Base-by-base conservation (phyloP, 2,113 vertebrate species). In the Struthidea cinerea region DNA sequence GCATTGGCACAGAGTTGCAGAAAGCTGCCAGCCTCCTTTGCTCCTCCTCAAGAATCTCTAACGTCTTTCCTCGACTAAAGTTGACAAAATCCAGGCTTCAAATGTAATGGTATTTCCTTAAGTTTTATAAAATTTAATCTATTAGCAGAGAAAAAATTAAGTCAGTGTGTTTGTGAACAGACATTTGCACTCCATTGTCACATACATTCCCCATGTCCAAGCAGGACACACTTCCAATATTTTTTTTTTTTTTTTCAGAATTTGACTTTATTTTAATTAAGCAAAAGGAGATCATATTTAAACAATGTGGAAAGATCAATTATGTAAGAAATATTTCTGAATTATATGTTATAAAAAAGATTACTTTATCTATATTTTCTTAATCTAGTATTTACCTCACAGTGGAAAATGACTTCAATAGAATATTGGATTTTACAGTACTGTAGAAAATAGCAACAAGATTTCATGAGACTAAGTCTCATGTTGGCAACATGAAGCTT, bases 161-260 rank as follows among this genome's bases (percentile, higher is more conserved):
- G 12, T 19, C 63, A 53, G 12, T 21, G 16, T 44, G 21, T 60
- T n/a, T 39, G 39, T 61, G 47, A 53, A 20, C 18, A 69, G 22
- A 28, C 10, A 13, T 53, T 33, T 44, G 33, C 35, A 39, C 26
- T 52, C 33, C 33, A 22, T 0, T 69, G 39, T 18, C 27, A 32
- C 22, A 27, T 5, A 26, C 28, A 28, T 20, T 39, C 23, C 39
- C 13, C 13, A 19, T 0, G 4, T 19, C 19, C 1, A 0, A 61
- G 33, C 33, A 60, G 39, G 28, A 61, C 10, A 13, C 15, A 9
- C 3, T 33, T 46, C 12, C 18, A 69, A 22, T 1, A 3, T 14
- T 42, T 69, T 1, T 4, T 14, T 42, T 69, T 39, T 27, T 16
- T 9, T 8, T 17, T 19, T 4, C 13, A 64, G 44, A 70, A 46